phyloP scores from a whole-genome alignment of 2,888 invertebrate genomes.

The Chrysolina haemoptera region DNA sequence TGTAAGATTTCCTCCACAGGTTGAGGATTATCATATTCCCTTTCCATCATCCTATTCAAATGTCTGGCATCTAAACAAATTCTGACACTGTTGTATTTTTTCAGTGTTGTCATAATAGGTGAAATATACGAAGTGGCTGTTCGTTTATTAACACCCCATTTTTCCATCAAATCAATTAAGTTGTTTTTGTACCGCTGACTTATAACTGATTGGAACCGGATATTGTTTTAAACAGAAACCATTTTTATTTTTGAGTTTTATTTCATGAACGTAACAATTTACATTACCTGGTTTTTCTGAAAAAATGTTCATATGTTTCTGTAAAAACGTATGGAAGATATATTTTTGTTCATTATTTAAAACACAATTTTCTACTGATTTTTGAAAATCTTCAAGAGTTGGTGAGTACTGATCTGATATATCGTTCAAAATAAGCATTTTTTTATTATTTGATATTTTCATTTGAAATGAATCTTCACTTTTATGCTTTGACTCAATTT shows the following conservation, averaged over 20 bases:
- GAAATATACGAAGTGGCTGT: conserved; percentile 41
- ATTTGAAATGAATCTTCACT: conserved; percentile 1
- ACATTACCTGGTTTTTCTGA: conserved; percentile 3
- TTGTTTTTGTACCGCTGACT: conserved; percentile 8
- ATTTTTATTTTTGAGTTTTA: background rate
- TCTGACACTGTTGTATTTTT: conserved; percentile 42
- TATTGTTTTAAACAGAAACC: conserved; percentile 15
- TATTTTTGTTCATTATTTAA: conserved; percentile 5
- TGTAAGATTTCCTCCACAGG: conserved; percentile 41
- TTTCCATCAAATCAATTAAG: conserved; percentile 13
- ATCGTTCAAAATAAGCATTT: background rate
- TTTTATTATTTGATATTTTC: conserved; percentile 4
- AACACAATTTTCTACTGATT: background rate
- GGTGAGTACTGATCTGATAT: background rate
- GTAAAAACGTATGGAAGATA: background rate
- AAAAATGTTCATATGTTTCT: conserved; percentile 7
- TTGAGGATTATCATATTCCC: conserved; percentile 40
- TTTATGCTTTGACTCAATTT: background rate
- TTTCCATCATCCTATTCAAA: conserved; percentile 42
- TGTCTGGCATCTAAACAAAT: conserved; percentile 45
- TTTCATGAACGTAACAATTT: background rate
- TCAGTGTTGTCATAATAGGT: conserved; percentile 39
- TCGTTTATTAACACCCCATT: conserved; percentile 17
- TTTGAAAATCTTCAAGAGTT: background rate
- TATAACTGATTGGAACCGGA: conserved; percentile 14